These are phyloP conservation scores for Aepyceros melampus DNA, from an alignment of 2,113 vertebrate species.

Conservation along the genomic window DNA sequence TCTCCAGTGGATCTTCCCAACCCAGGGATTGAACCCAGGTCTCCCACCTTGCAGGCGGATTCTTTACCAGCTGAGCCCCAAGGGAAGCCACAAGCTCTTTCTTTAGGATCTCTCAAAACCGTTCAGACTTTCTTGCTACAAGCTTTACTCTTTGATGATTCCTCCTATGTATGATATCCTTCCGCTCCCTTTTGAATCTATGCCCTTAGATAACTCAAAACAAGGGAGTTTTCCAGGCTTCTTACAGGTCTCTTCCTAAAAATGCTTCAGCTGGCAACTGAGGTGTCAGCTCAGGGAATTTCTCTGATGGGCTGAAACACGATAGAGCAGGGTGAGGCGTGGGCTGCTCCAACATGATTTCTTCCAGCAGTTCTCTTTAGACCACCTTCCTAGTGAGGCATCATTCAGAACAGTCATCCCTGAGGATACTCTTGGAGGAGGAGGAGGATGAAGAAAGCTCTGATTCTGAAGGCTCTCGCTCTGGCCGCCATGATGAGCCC, in stretches of 20 bases:
- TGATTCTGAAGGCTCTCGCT: neutral
- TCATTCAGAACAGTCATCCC: neutral
- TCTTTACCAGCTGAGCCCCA: neutral
- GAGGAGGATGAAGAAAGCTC: neutral
- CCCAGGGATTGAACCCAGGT: neutral
- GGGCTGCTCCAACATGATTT: neutral
- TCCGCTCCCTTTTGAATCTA: neutral
- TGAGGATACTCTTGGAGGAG: neutral
- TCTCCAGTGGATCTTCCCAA: neutral
- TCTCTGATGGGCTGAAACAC: neutral
- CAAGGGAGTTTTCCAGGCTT: neutral
- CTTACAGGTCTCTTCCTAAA: neutral
- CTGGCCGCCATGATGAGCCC: neutral
- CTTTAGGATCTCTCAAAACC: neutral
- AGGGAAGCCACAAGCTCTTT: neutral
- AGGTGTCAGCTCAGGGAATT: neutral
- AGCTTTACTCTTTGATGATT: neutral
- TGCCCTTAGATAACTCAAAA: neutral
- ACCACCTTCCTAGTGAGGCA: neutral
- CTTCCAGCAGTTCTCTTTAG: neutral
- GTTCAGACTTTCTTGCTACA: neutral
- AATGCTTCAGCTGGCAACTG: neutral
- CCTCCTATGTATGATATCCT: neutral
- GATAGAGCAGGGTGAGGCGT: too few relatives aligned
- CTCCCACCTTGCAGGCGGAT: fast-evolving